phyloP scores from a whole-genome alignment of 2,888 invertebrate species.

The Petrolisthes manimaculis region DNA sequence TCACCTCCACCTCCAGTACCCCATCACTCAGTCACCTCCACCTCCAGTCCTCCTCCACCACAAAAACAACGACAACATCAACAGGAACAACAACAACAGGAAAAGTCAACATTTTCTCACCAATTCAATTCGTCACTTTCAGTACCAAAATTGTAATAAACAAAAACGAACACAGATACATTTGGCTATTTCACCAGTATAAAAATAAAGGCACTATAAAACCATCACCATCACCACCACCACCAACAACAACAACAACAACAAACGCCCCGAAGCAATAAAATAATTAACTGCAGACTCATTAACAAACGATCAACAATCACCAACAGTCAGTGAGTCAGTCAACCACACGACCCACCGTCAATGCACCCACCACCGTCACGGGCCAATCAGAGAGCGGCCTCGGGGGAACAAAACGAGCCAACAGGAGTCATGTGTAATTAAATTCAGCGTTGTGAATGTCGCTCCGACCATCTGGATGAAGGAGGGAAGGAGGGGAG shows the following conservation, averaged over 20 bases:
- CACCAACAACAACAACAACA: neutral
- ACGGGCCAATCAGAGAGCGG: neutral
- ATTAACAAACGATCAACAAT: neutral
- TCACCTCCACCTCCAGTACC: neutral
- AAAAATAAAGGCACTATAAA: neutral
- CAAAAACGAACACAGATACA: no score
- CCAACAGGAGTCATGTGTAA: slow-evolving; percentile 10
- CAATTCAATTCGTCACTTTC: no score
- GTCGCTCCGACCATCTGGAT: slow-evolving; percentile 6
- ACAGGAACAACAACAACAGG: neutral
- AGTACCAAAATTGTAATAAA: no score
- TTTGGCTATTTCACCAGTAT: no score
- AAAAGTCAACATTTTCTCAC: neutral
- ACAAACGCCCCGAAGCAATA: neutral
- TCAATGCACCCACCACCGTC: neutral
- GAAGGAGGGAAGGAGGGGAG: neutral
- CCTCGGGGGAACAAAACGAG: neutral
- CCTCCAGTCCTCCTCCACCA: neutral
- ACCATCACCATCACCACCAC: neutral
- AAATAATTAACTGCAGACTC: neutral
- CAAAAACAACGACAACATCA: neutral
- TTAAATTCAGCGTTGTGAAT: slow-evolving; percentile 9
- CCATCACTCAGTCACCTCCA: neutral
- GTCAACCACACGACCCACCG: neutral
- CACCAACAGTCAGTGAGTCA: neutral